These are phyloP conservation scores for Brachionus calyciflorus DNA, from an alignment of 1,140 invertebrate species.

Conservation along the genomic window DNA sequence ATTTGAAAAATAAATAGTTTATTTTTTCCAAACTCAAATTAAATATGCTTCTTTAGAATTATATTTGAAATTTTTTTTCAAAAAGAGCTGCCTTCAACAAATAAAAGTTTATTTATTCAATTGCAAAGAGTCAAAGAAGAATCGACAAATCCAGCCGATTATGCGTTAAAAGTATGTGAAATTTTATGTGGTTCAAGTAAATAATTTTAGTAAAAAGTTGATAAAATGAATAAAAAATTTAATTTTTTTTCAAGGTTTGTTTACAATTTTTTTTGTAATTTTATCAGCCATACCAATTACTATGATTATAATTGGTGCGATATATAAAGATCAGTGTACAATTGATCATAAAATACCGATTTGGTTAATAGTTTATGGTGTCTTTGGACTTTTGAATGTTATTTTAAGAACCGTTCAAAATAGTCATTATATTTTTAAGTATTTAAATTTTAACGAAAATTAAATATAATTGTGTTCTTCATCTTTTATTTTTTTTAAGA, in stretches of 20 bases:
- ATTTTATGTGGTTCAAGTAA: conserved; percentile 44
- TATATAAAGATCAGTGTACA: conserved; percentile 31
- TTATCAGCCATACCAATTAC: conserved; percentile 4
- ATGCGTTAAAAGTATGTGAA: conserved; percentile 1
- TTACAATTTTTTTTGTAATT: conserved; percentile 29
- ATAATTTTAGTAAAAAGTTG: neutral
- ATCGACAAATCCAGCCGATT: conserved; percentile 30
- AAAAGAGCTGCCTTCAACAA: neutral
- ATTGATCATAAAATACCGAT: conserved; percentile 44
- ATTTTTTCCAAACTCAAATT: too few species aligned
- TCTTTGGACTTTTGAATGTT: neutral
- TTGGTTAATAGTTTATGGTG: conserved; percentile 36
- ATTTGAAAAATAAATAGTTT: too few species aligned
- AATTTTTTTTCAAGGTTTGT: neutral
- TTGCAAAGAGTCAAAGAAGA: conserved; percentile 23
- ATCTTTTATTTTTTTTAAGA: neutral
- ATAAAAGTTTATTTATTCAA: neutral
- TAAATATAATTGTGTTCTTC: neutral
- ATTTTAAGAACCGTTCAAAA: conserved; percentile 1
- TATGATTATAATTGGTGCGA: conserved; percentile 23
- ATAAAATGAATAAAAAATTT: neutral
- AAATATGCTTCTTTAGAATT: too few species aligned
- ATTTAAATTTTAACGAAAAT: neutral
- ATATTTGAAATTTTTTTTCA: neutral
- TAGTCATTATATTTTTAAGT: conserved; percentile 1